These are phyloP conservation scores for Sebastes schlegelii DNA, from an alignment of 2,113 vertebrate species.

Conservation along the genomic window DNA sequence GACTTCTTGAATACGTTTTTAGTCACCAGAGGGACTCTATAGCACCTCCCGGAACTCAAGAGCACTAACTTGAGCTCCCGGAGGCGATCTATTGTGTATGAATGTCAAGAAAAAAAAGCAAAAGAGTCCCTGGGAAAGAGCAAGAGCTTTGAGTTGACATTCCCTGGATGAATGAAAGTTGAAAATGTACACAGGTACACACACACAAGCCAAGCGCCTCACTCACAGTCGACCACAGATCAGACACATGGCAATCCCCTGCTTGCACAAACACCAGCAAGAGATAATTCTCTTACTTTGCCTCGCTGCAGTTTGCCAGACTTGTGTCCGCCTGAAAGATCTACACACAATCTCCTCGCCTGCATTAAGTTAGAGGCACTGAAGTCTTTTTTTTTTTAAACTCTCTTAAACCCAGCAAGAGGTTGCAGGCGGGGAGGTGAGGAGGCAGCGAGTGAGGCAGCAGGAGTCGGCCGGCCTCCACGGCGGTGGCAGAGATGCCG, in stretches of 20 bases:
- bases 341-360: slow-evolving; percentile 37
- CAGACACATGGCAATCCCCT: slow-evolving; percentile 19
- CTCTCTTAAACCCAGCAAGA: slow-evolving; percentile 37
- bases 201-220: neutral
- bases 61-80: neutral
- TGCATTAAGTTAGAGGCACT: slow-evolving; percentile 46
- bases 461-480: neutral
- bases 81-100: neutral
- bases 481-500: slow-evolving; percentile 18
- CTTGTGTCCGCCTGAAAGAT: slow-evolving; percentile 51
- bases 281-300: slow-evolving; percentile 56
- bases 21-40: neutral
- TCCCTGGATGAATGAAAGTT: slow-evolving; percentile 14
- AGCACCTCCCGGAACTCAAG: neutral
- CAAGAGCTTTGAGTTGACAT: neutral
- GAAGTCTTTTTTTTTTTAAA: slow-evolving; percentile 42
- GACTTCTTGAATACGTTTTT: neutral
- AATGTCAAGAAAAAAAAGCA: slow-evolving; percentile 4
- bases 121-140: neutral
- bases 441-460: neutral
- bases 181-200: neutral
- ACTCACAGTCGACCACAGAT: slow-evolving; percentile 23
- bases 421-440: slow-evolving; percentile 26
- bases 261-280: slow-evolving; percentile 34
- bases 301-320: slow-evolving; percentile 35